A percentile compares a stretch with the other conserved stretches of the same genome.
Evolutionary conservation across 1,140 invertebrate genomes (phyloP).

Genomic region (Holcopasites calliopsidis): DNA sequence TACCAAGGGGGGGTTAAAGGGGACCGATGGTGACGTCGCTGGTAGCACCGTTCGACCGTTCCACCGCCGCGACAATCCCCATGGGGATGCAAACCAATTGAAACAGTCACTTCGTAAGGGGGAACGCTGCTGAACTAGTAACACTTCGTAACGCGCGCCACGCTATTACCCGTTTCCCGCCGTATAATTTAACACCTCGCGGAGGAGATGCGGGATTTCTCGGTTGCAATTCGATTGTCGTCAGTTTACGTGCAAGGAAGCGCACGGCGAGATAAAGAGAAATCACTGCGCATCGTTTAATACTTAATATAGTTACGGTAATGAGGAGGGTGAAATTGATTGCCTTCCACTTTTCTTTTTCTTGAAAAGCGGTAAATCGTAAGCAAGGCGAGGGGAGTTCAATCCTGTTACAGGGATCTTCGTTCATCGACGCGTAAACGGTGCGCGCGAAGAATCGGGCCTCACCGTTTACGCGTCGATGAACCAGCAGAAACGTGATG

Average conservation of each 20-base stretch:
- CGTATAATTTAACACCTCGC: constrained; percentile 37
- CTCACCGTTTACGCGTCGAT: constrained; percentile 46
- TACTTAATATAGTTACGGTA: too few relatives aligned
- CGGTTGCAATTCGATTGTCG: constrained; percentile 17
- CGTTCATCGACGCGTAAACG: neutral
- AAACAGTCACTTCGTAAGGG: constrained; percentile 60
- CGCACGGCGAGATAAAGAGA: neutral
- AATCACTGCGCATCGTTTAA: neutral
- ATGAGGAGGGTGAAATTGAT: too few relatives aligned
- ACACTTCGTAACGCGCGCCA: constrained; percentile 22
- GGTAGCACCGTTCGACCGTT: constrained; percentile 49
- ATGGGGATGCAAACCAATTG: constrained; percentile 65
- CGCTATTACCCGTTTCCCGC: constrained; percentile 21
- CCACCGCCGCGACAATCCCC: constrained; percentile 60
- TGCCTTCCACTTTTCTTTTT: neutral
- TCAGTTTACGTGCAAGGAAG: neutral
- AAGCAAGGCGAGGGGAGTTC: neutral
- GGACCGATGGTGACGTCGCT: constrained; percentile 54
- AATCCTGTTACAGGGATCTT: constrained; percentile 19
- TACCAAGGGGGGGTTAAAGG: constrained; percentile 52
- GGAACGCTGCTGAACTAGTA: constrained; percentile 35
- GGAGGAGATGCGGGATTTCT: constrained; percentile 26
- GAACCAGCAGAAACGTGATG: constrained; percentile 32
- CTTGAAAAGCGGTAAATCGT: neutral
- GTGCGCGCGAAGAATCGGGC: constrained; percentile 43